These are phyloP conservation scores for Megatriorchis doriae DNA, from an alignment of 2,113 vertebrate genomes.

Conservation along the genomic window DNA sequence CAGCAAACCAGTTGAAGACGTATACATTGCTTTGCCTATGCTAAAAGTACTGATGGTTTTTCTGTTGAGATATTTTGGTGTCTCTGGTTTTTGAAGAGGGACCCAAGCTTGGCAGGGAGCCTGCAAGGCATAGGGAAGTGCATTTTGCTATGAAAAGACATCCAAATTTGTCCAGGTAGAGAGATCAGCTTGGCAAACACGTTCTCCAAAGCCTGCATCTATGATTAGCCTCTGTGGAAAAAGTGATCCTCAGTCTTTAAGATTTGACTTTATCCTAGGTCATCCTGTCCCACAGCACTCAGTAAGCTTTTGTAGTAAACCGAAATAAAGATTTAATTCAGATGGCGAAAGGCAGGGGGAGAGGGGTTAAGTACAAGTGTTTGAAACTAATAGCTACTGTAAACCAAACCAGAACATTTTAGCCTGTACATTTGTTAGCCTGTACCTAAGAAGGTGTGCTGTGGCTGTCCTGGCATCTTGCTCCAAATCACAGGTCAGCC, in stretches of 20 bases:
- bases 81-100: neutral
- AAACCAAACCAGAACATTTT: neutral
- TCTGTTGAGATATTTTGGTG: neutral
- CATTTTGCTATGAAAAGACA: neutral
- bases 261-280: neutral
- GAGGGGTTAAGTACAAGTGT: neutral
- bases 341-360: neutral
- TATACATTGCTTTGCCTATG: fast-evolving
- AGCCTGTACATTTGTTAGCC: neutral
- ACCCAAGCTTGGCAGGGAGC: neutral
- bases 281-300: neutral
- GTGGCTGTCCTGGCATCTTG: neutral
- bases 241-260: neutral
- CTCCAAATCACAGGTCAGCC: neutral
- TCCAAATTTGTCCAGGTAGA: neutral
- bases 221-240: neutral
- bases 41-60: neutral
- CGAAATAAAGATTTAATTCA: neutral
- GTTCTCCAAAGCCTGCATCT: neutral
- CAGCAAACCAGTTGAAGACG: neutral
- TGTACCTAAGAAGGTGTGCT: neutral
- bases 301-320: neutral
- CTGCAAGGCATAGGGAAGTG: neutral
- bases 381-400: neutral
- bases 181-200: neutral